These are phyloP conservation scores for Andrena bucephala DNA, from an alignment of 2,888 invertebrate species.

Conservation along the genomic window DNA sequence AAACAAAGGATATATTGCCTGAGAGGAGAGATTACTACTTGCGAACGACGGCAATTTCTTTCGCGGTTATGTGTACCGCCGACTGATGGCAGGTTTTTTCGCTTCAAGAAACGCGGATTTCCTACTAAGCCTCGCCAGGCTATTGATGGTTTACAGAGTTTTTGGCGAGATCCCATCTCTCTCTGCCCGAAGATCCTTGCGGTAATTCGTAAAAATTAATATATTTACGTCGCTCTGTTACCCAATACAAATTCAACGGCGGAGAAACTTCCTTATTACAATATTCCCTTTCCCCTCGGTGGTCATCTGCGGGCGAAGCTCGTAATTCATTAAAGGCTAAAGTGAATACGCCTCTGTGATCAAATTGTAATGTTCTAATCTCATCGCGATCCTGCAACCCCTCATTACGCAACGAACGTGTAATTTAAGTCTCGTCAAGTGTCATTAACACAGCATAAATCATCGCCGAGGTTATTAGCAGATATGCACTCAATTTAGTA, in stretches of 20 bases:
- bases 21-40: slow-evolving; percentile 66
- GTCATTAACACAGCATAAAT: slow-evolving; percentile 28
- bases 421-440: slow-evolving; percentile 37
- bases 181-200: neutral
- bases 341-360: neutral
- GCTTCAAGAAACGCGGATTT: slow-evolving; percentile 60
- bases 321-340: neutral
- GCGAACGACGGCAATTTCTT: slow-evolving; percentile 70
- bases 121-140: slow-evolving; percentile 37
- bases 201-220: slow-evolving; percentile 3
- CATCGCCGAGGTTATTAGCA: neutral
- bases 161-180: neutral
- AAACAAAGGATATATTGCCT: slow-evolving; percentile 71
- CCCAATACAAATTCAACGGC: neutral
- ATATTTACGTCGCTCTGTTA: neutral
- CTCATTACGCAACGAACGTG: slow-evolving; percentile 15
- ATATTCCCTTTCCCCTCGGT: neutral
- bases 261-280: slow-evolving; percentile 9
- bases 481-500: slow-evolving; percentile 13
- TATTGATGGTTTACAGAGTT: slow-evolving; percentile 27
- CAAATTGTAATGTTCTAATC: slow-evolving; percentile 3
- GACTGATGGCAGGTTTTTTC: slow-evolving; percentile 62
- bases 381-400: slow-evolving; percentile 4
- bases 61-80: slow-evolving; percentile 70
- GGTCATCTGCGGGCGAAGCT: neutral